Evolutionary conservation across 37 sponge, comb jelly and placozoan genomes (phyloP), one percentile per base, ranked within the genome.

Genomic region (Axinella damicornis): DNA sequence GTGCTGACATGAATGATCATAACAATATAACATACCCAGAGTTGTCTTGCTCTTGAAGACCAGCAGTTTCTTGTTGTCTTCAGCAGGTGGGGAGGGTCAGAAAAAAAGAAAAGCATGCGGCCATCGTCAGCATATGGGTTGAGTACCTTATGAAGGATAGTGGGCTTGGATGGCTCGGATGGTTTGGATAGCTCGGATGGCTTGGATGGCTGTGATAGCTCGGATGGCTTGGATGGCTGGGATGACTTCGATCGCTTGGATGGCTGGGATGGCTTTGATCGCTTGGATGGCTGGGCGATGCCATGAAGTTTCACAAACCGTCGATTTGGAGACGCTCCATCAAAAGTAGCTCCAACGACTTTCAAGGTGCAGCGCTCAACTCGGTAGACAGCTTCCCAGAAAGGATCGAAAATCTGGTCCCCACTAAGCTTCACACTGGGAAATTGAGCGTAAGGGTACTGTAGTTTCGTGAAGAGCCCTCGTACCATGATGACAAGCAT

Each of bases 401-500:
- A 35, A 17, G 46, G 39, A 18, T 33, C 46, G 22, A 35, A 71
- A 6, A 71, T 28, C 15, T 36, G 40, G 17, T 71, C 71, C 14
- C 71, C 71, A 35, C 18, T 71, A 6, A 71, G 46, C 11, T 71
- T 34, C 15, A 30, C 14, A 38, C 71, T 36, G 6, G 71, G 39
- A n/a, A 71, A 71, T 40, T 71, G 71, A 15, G 71, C 71, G 40
- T 71, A 38, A 15, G 71, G 71, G 22, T 39, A 34, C 20, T 22
- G 37, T 17, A 71, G 17, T 15, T 35, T 28, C 13, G 71, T 36
- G 71, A 71, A 71, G 16, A 71, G 71, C 16, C 39, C 71, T 35
- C 40, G 16, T 15, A 71, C 71, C 71, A 71, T 71, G 41, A 71
- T 71, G 24, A 71, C 71, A 33, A 71, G 46, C 71, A 71, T 71